Base-by-base conservation (phyloP, 2,113 vertebrate species). In the Dipodomys ordii region DNA sequence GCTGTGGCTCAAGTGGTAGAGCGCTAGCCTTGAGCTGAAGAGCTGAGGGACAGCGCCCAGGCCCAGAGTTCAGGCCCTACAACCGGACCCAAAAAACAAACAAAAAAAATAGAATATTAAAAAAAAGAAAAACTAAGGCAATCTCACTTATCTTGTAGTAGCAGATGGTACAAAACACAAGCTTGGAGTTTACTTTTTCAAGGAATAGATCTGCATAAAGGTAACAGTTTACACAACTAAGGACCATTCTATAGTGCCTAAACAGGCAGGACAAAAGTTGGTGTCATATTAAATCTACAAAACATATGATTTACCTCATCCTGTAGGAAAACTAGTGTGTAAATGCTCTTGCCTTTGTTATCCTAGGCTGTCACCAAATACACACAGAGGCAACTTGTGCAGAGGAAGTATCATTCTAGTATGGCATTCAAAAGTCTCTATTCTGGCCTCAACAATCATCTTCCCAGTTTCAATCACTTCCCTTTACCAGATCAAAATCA, bases 151-250 rank as follows among this genome's bases (percentile, higher is more conserved):
- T 64, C 46, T 77, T 28, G 81, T 73, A 82, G 53, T 35, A 85
- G 39, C 39, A 39, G n/a, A 49, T 35, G n/a, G 22, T 76, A 87
- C 44, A 68, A 92, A 94, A 96, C 22, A 83, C 73, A 89, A 92
- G 46, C 67, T 9, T 53, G 20, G 23, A 79, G 86, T 87, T 65
- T 49, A 53, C 27, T 83, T 18, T 18, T 57, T 92, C 71, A 82
- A 72, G 49, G 83, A 92, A 76, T 6, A 49, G n/a, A 57, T 77
- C 67, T 87, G 16, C 46, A 79, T 79, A 80, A 95, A 83, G 49
- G 3, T 27, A 87, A 89, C 30, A 83, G 28, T 57, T 39, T 69
- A 73, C 39, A 49, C 20, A 93, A 85, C 65, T 74, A 91, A 93
- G 22, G 18, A 46, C 27, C 10, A 79, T 44, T 94, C 27, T 62